Base-by-base conservation (phyloP, 2,113 vertebrate genomes). In the Aspiorhynchus laticeps region DNA sequence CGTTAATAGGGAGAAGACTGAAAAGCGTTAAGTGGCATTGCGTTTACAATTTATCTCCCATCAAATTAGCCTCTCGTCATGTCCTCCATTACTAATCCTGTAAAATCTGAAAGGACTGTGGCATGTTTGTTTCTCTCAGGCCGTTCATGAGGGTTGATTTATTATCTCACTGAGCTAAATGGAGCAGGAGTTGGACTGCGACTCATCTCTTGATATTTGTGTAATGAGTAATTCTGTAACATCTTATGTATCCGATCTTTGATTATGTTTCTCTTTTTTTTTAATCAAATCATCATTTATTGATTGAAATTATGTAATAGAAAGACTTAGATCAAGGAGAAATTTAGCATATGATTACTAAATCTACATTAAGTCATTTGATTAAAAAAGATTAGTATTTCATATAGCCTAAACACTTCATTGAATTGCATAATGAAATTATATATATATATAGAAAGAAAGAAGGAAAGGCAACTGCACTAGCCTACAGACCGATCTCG, bases 11-110 rank as follows among this genome's bases (percentile, higher is more conserved):
- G 28, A 7, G 74, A 48, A 77, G 80, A 85, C 87, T 46, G 41
- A 12, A 76, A 76, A 5, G 28, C 79, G 87, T 85, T 43, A 84
- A 89, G 87, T n/a, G 83, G 59, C 85, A 84, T 80, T 80, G 84
- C 86, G 26, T 86, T 85, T 74, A 87, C 74, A 90, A 87, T 90
- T 89, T 88, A 88, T 91, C 83, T 88, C 38, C 87, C 83, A 88
- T 92, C 91, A 92, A 92, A 93, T 90, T 91, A 90, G 74, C 41
- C 81, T 75, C 86, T 80, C 63, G 81, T 89, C 84, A 46, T 74
- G 90, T 87, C 90, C 82, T 88, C 88, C 89, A 90, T 92, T 92
- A 88, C 87, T 89, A 86, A 91, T 88, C 79, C 85, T 43, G 51
- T 88, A 83, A 78, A 83, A 80, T 31, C 26, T 86, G 83, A 63